Evolutionary conservation across 2,888 invertebrate species (phyloP), one percentile per base, ranked within the genome.

Genomic region (Synergus umbraculus): DNA sequence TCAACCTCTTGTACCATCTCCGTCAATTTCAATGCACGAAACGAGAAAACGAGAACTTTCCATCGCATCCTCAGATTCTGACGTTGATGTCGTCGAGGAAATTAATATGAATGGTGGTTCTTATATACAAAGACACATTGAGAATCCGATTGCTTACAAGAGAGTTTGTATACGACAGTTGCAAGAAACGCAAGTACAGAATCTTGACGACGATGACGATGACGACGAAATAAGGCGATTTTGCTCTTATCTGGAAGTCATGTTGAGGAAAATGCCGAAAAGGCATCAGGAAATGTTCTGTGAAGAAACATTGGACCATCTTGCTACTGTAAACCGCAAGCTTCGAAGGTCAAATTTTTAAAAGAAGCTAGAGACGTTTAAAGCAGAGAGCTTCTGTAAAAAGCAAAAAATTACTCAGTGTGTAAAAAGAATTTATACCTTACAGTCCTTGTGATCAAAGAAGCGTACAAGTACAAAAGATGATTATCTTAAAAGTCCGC

Each of bases 181-280:
- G 41, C 73, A 41, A 54, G 54, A 73, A 41, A 73, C 73, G 4
- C 54, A 73, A 37, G 54, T 73, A 1, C 22, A 73, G 49, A 73
- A 73, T 7, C 5, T 73, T 54, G 73, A 73, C 7, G 73, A 73
- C 8, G 73, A 73, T 4, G 54, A 73, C 9, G 73, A 73, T 1
- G 54, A 54, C 2, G 73, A 73, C n/a, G 73, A 73, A 41, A 73
- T 73, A 15, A 73, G 54, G 37, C 49, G 73, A 29, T 73, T 73
- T 54, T 73, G 73, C 49, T 54, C 49, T 10, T 73, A 73, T 73
- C 37, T 73, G 29, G 73, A 73, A 18, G 73, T 73, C 8, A 73
- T 73, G 73, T 73, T 73, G 49, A 54, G 73, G 54, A 73, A 73
- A 54, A 41, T 73, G 73, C 73, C 73, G 37, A 73, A 73, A 37